Base-by-base conservation (phyloP, 2,797 vertebrate genomes). In the Anolis apletophallus region DNA sequence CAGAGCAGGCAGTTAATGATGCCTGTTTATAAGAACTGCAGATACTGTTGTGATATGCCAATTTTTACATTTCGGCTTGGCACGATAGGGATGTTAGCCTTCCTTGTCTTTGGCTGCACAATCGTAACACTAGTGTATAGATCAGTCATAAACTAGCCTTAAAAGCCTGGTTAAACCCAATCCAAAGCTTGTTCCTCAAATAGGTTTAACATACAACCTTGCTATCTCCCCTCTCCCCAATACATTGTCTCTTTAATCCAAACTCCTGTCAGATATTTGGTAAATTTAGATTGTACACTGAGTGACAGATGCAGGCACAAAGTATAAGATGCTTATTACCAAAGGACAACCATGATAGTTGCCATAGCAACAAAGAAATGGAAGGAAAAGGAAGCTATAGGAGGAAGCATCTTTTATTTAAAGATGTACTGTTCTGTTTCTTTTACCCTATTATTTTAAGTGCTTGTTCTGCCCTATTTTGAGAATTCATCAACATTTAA, bases 331-430 rank as follows among this genome's bases (percentile, higher is more conserved):
- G 26, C 54, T 84, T 88, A 87, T 85, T 82, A 87, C 0, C 0
- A 55, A 84, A 80, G 59, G 17, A 78, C 57, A 84, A 88, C 40
- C 57, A 75, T 14, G 67, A 76, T 90, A 46, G 85, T 91, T 95
- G 93, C 92, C 83, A 93, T 93, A 90, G 89, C 81, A 93, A 94
- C 84, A 78, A 71, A 80, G 88, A 40, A 17, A 19, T 76, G 21
- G 32, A 76, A 87, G n/a, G 21, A 32, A 90, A 89, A 88, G 69
- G 85, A 32, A 83, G 21, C 72, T 17, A 73, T 40, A 76, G 52
- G 83, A 8, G 2, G 8, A 0, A 2, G 46, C 11, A 11, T 36
- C 82, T 87, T 89, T 50, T 81, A 14, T 50, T 5, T 77, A 85
- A 80, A 46, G 71, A 87, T 8, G 0, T 88, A 86, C 87, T 90